These are phyloP conservation scores for Leuciscus idus DNA, from an alignment of 2,113 vertebrate species.

Conservation along the genomic window DNA sequence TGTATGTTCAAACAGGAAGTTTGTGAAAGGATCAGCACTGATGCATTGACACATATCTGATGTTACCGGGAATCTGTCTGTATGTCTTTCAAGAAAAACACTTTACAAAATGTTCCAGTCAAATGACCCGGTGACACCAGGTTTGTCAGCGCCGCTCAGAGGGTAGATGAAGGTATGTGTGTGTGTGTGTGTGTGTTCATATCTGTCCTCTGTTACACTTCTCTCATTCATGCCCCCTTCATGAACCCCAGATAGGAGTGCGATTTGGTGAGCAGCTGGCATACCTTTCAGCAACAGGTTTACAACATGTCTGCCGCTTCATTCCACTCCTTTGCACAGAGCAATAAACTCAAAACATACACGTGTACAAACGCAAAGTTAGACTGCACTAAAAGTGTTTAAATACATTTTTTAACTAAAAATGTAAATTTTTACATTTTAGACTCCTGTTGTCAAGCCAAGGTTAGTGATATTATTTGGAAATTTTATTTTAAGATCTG, in stretches of 20 bases:
- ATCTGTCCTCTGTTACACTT: constrained; percentile 16
- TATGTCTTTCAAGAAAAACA: background rate
- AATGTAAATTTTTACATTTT: too few species aligned
- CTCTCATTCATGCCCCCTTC: constrained; percentile 38
- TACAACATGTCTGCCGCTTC: constrained; percentile 42
- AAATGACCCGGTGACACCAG: constrained; percentile 8
- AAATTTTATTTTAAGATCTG: too few species aligned
- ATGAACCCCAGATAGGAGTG: constrained; percentile 52
- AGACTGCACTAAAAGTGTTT: background rate
- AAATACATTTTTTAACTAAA: background rate
- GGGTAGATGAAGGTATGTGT: background rate
- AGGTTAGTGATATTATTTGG: too few species aligned
- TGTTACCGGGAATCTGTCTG: background rate
- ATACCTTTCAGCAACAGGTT: constrained; percentile 51
- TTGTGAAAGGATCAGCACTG: background rate
- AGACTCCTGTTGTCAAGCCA: too few species aligned
- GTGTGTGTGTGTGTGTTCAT: background rate
- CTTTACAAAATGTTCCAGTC: constrained; percentile 5
- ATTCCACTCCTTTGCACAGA: background rate
- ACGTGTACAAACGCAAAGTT: background rate
- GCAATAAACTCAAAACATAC: constrained; percentile 15
- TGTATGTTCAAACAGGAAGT: background rate
- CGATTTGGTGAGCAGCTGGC: constrained; percentile 58
- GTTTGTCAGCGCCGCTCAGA: constrained; percentile 9
- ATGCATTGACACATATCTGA: background rate